phyloP scores from a whole-genome alignment of 2,888 invertebrate species.

The Seira sanloemensis region DNA sequence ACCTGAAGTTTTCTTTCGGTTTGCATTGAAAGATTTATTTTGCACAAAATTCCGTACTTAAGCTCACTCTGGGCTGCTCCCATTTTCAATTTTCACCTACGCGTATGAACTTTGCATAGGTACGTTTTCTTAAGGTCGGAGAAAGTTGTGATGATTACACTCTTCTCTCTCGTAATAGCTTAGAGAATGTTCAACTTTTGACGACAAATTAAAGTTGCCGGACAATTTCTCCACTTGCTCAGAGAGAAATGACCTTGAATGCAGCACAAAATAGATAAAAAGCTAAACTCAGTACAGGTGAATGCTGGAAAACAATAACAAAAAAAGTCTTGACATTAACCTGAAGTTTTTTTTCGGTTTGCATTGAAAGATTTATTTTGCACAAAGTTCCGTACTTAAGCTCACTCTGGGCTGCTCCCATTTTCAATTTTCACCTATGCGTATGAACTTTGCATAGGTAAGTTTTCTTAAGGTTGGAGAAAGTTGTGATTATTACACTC shows the following conservation, averaged over 20 bases:
- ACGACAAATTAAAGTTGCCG: neutral
- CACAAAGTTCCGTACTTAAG: neutral
- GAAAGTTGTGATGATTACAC: neutral
- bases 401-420: neutral
- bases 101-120: neutral
- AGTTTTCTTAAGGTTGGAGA: neutral
- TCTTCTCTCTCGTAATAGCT: neutral
- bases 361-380: neutral
- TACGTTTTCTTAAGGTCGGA: neutral
- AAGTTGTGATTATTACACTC: neutral
- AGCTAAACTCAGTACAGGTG: too few relatives aligned
- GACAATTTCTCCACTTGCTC: neutral
- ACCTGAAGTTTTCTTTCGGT: neutral
- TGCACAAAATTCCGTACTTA: neutral
- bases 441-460: neutral
- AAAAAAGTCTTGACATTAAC: neutral
- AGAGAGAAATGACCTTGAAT: neutral
- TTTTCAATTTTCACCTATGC: neutral
- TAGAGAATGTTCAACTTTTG: neutral
- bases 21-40: neutral
- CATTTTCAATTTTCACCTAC: neutral
- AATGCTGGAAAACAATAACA: too few relatives aligned
- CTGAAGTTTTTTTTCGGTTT: neutral
- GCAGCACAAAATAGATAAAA: too few relatives aligned
- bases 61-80: neutral